phyloP scores from a whole-genome alignment of 2,888 invertebrate species.

The Amblyjoppa proteus region DNA sequence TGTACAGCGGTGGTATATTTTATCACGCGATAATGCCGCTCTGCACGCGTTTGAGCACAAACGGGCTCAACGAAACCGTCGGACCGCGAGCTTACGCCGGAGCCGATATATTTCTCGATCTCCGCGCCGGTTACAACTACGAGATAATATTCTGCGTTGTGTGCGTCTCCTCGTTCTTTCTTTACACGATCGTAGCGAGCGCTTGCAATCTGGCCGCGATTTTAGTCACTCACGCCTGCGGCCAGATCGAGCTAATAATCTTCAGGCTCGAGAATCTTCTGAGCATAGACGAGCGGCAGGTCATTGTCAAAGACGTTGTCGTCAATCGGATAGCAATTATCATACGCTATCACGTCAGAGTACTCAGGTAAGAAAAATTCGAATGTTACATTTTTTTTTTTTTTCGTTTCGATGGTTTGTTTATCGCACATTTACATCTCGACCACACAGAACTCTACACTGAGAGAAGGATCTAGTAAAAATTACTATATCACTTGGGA shows the following conservation, averaged over 20 bases:
- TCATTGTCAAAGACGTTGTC: neutral
- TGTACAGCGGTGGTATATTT: conserved; percentile 71
- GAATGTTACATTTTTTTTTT: conserved; percentile 15
- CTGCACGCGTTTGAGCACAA: conserved; percentile 45
- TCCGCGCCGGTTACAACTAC: conserved; percentile 66
- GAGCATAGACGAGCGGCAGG: neutral
- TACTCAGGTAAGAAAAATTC: conserved; percentile 70
- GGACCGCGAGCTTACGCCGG: conserved; percentile 56
- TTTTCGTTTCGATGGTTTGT: neutral
- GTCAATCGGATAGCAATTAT: conserved; percentile 68
- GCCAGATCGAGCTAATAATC: conserved; percentile 70
- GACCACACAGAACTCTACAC: too few relatives aligned
- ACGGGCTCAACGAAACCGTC: conserved; percentile 59
- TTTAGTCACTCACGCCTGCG: conserved; percentile 73
- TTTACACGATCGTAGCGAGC: conserved; percentile 65
- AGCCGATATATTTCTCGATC: conserved; percentile 57
- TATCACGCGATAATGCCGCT: conserved; percentile 72
- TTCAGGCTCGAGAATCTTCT: conserved; percentile 67
- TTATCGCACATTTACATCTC: too few relatives aligned
- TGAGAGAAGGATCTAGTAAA: too few relatives aligned
- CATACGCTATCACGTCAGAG: conserved; percentile 73
- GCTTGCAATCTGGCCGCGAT: conserved; percentile 69
- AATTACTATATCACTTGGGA: too few relatives aligned
- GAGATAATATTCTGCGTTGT: conserved; percentile 71
- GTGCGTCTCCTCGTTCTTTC: conserved; percentile 60